These are phyloP conservation scores for Steinernema khuongi DNA, from an alignment of 1,140 invertebrate species.

Conservation along the genomic window DNA sequence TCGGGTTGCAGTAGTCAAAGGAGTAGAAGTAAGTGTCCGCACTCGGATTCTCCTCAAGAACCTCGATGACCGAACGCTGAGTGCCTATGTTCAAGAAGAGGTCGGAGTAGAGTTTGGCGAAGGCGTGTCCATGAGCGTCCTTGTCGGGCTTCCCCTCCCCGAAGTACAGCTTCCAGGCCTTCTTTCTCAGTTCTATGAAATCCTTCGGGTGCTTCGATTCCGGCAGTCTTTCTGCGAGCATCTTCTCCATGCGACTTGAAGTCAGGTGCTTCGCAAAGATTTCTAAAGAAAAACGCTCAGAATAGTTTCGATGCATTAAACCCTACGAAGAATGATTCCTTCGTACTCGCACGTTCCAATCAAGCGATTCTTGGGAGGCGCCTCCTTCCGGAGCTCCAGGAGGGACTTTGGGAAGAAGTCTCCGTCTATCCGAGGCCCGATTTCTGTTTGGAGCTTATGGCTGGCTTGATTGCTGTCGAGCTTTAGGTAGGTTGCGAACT, in stretches of 20 bases:
- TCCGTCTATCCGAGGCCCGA: constrained; percentile 16
- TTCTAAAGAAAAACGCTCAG: constrained; percentile 1
- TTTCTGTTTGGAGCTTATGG: not conserved
- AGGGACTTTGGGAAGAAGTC: constrained; percentile 34
- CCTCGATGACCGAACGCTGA: constrained; percentile 21
- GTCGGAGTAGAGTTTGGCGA: constrained; percentile 30
- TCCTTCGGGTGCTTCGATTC: constrained; percentile 23
- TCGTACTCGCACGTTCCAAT: constrained; percentile 36
- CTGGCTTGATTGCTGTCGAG: not conserved
- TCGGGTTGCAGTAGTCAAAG: constrained; percentile 89
- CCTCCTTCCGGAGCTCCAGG: constrained; percentile 27
- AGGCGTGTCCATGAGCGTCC: constrained; percentile 13
- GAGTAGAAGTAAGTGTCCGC: constrained; percentile 74
- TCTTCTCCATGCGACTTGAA: constrained; percentile 31
- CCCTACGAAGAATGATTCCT: constrained; percentile 31
- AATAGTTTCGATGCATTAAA: not conserved
- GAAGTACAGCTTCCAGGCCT: constrained; percentile 29
- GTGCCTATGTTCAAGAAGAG: constrained; percentile 35
- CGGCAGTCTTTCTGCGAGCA: constrained; percentile 26
- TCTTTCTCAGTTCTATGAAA: constrained; percentile 24
- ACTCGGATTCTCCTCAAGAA: constrained; percentile 28
- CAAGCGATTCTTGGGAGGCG: constrained; percentile 28
- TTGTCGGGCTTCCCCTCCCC: constrained; percentile 27
- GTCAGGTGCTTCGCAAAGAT: constrained; percentile 22
- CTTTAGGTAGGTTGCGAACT: not conserved